phyloP scores from a whole-genome alignment of 2,113 vertebrate genomes.

The Rhagologus leucostigma region DNA sequence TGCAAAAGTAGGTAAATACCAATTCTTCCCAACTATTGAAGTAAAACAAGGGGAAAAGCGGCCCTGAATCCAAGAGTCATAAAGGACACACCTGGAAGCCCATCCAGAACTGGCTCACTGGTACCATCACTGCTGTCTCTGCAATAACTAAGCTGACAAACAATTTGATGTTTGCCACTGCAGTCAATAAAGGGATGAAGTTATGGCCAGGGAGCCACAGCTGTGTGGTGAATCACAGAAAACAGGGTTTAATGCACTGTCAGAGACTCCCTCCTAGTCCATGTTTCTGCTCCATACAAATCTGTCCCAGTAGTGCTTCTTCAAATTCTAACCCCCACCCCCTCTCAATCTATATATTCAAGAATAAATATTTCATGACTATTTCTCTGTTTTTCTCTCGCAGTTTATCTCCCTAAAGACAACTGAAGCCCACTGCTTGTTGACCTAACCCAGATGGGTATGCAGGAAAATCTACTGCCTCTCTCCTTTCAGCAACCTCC shows the following conservation, averaged over 20 bases:
- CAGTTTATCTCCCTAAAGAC: neutral
- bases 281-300: neutral
- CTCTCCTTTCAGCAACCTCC: constrained; percentile 12
- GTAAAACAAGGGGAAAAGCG: neutral
- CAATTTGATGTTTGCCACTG: neutral
- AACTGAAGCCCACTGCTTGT: neutral
- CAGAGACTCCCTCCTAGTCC: neutral
- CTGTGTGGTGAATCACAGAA: neutral
- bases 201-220: neutral
- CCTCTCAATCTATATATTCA: neutral
- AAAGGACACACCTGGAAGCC: neutral
- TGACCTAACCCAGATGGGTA: constrained; percentile 39
- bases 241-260: neutral
- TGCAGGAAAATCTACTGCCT: constrained; percentile 8
- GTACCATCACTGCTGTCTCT: neutral
- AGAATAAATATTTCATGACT: neutral
- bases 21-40: neutral
- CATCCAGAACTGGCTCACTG: neutral
- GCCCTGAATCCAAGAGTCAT: neutral
- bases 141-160: neutral
- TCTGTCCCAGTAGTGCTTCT: neutral
- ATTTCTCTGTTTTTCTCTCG: neutral
- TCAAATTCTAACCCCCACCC: neutral
- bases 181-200: neutral
- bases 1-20: neutral